Conservation (phyloP, 2,113 vertebrate genomes). For the Zosterops lateralis region DNA sequence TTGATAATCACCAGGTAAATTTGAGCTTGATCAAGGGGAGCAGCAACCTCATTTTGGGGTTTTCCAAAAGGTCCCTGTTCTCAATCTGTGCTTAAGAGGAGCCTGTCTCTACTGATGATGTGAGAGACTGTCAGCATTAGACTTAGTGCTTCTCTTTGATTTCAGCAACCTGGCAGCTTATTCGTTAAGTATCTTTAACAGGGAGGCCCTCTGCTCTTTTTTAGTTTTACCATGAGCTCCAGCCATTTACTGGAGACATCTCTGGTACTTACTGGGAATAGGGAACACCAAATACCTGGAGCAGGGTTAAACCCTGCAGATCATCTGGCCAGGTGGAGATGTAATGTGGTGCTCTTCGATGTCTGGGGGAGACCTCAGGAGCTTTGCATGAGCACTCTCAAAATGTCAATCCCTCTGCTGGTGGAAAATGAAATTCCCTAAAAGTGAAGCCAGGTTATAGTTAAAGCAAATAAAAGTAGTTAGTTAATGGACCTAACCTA, state of each 20-base stretch:
- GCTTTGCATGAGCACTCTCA: not conserved
- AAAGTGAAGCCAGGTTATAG: not conserved
- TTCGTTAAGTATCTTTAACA: not conserved
- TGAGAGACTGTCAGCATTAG: not conserved
- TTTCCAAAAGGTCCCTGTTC: not conserved
- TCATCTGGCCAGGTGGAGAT: not conserved
- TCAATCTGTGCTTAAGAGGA: not conserved
- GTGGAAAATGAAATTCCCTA: not conserved
- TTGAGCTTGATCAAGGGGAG: not conserved
- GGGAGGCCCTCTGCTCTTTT: not conserved
- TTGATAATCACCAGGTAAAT: not conserved
- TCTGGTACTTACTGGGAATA: not conserved
- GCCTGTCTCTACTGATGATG: not conserved
- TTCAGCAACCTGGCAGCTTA: not conserved
- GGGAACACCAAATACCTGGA: not conserved
- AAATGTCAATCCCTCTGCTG: not conserved
- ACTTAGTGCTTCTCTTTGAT: not conserved
- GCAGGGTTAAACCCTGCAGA: not conserved
- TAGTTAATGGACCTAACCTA: not conserved
- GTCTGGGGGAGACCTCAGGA: not conserved
- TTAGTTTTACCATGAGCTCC: not conserved
- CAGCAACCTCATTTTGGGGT: not conserved
- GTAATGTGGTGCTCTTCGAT: not conserved
- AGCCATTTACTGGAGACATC: not conserved
- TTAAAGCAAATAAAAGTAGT: not conserved